phyloP scores from a whole-genome alignment of 2,888 invertebrate species.

The Luperina testacea region DNA sequence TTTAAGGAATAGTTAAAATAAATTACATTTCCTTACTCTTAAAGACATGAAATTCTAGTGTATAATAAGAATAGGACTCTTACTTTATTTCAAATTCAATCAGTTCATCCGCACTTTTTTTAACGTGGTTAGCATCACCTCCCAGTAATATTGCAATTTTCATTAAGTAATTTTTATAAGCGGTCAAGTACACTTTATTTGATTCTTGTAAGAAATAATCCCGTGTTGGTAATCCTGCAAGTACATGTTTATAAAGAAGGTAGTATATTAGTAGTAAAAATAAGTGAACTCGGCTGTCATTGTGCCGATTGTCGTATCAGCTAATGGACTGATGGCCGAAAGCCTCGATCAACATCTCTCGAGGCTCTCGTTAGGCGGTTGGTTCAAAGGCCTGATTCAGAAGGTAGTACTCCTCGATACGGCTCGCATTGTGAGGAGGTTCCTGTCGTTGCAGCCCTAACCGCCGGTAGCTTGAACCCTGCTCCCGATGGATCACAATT shows the following conservation, averaged over 20 bases:
- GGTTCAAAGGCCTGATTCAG: not conserved
- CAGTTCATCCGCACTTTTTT: conserved; percentile 92
- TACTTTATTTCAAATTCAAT: conserved; percentile 94
- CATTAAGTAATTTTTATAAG: conserved; percentile 94
- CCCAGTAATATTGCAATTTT: conserved; percentile 94
- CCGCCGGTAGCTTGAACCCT: not conserved
- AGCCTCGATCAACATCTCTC: not conserved
- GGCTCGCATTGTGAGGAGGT: not conserved
- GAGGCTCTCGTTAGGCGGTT: not conserved
- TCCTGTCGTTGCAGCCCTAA: not conserved
- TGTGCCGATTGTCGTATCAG: not conserved
- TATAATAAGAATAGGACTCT: not conserved
- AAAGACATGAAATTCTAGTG: not conserved
- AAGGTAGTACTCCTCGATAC: not conserved
- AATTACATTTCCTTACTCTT: not conserved
- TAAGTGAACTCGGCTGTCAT: not conserved
- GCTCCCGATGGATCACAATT: not conserved
- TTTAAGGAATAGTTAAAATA: not conserved
- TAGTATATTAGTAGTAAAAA: not conserved
- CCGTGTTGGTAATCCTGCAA: conserved; percentile 92
- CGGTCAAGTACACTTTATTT: conserved; percentile 92
- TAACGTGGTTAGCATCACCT: conserved; percentile 91
- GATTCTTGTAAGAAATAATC: conserved; percentile 94
- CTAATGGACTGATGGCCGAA: not conserved
- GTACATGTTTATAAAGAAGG: not conserved